Base-by-base conservation (phyloP, 1,140 invertebrate genomes). In the Drosophila elegans region DNA sequence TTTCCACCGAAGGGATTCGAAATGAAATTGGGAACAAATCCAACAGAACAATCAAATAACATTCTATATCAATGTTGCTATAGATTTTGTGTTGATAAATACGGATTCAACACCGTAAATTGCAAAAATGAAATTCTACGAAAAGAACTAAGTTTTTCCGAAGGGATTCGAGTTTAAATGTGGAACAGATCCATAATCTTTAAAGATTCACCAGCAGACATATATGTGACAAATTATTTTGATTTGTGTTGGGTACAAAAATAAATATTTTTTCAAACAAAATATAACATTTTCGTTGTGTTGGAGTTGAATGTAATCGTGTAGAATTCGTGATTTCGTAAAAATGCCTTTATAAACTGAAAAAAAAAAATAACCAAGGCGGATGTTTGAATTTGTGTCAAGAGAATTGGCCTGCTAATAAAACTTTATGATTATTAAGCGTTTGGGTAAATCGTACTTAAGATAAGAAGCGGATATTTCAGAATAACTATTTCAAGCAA, bases 371-470 rank as follows among this genome's bases (percentile, higher is more conserved):
- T n/a, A 44, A 21, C 42, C 25, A 16, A 10, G 21, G 32, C 32
- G 57, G 21, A 60, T 27, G 6, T 27, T 4, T 6, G 36, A 13
- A 27, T n/a, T 34, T 60, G n/a, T 39, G 46, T 16, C 48, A 60
- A 27, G 34, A 32, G 11, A 44, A 34, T 9, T n/a, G 21, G 5
- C 6, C 7, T 42, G 9, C 13, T 21, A 36, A 13, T 13, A 60
- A 4, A 34, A 32, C 27, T 16, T 3, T 16, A 21, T 5, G 5
- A 25, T 10, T 57, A 55, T 10, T 1, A n/a, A 7, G 3, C 34
- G 7, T 36, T 29, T 39, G 2, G 6, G 29, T 2, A 7, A 2
- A 2, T 7, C 29, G 29, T 7, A 21, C 29, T 7, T 32, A 32
- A 32, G 29, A 7, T 32, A 7, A 32, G 5, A 11, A 38, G 11